phyloP scores from a whole-genome alignment of 1,140 invertebrate species.

The Delia radicum region DNA sequence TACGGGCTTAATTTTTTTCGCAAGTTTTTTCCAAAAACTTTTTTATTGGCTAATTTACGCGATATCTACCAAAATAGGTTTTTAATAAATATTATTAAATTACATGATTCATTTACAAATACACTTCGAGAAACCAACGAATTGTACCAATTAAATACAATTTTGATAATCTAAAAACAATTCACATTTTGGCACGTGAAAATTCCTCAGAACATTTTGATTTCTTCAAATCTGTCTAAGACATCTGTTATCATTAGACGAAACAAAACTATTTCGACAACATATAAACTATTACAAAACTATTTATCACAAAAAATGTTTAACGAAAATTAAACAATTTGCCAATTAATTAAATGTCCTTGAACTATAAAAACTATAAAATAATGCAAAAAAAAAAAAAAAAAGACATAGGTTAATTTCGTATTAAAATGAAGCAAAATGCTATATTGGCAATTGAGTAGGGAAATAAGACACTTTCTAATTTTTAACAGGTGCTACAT shows the following conservation, averaged over 20 bases:
- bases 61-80: too few species aligned
- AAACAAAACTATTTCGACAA: not conserved
- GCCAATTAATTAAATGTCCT: not conserved
- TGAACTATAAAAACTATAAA: not conserved
- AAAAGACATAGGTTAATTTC: too few species aligned
- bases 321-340: not conserved
- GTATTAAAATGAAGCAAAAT: too few species aligned
- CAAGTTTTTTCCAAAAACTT: too few species aligned
- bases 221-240: not conserved
- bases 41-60: too few species aligned
- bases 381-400: not conserved
- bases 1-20: too few species aligned
- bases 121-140: too few species aligned
- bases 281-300: not conserved
- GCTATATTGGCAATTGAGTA: not conserved
- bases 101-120: too few species aligned
- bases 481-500: not conserved
- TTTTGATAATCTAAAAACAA: not conserved
- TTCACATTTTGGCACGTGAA: not conserved
- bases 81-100: too few species aligned
- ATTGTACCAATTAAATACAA: too few species aligned
- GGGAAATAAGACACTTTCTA: not conserved
- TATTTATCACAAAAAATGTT: not conserved
- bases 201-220: not conserved
- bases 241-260: not conserved